These are phyloP conservation scores for Drosophila gunungcola DNA, from an alignment of 1,140 invertebrate genomes.

Conservation along the genomic window DNA sequence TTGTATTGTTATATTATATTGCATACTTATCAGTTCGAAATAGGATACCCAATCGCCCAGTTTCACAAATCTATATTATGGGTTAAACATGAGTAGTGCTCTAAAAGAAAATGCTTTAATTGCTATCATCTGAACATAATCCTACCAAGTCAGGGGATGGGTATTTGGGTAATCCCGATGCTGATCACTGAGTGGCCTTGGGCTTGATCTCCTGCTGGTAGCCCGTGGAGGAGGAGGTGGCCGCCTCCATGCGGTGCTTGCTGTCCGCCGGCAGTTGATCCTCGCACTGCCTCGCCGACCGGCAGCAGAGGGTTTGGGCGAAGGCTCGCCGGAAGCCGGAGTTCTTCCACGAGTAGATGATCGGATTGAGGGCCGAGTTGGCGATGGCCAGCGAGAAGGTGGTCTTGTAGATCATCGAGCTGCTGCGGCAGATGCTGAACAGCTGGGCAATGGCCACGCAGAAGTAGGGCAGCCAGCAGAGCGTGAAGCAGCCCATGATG, in stretches of 20 bases:
- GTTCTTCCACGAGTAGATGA: constrained; percentile 94
- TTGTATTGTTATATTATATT: background rate
- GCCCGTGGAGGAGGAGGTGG: constrained; percentile 27
- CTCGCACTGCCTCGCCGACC: constrained; percentile 85
- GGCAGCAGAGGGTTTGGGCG: constrained; percentile 87
- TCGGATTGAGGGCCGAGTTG: constrained; percentile 91
- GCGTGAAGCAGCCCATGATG: constrained; percentile 90
- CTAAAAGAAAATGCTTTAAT: constrained; percentile 1
- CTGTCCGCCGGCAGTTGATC: constrained; percentile 60
- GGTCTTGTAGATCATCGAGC: constrained; percentile 87
- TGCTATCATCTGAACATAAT: background rate
- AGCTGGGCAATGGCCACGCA: constrained; percentile 88
- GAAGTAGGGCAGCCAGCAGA: constrained; percentile 91
- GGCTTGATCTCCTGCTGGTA: constrained; percentile 9
- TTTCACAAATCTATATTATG: background rate
- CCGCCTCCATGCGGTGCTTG: constrained; percentile 56
- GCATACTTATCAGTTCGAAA: too few species aligned
- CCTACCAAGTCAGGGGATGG: background rate
- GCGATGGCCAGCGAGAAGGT: constrained; percentile 90
- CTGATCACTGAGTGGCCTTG: background rate
- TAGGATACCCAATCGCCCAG: background rate
- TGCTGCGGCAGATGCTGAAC: constrained; percentile 85
- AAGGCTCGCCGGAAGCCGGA: constrained; percentile 89
- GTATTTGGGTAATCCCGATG: background rate
- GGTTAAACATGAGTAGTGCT: too few species aligned